Evolutionary conservation across 2,113 vertebrate genomes (phyloP).

Genomic region (Nanorana parkeri): DNA sequence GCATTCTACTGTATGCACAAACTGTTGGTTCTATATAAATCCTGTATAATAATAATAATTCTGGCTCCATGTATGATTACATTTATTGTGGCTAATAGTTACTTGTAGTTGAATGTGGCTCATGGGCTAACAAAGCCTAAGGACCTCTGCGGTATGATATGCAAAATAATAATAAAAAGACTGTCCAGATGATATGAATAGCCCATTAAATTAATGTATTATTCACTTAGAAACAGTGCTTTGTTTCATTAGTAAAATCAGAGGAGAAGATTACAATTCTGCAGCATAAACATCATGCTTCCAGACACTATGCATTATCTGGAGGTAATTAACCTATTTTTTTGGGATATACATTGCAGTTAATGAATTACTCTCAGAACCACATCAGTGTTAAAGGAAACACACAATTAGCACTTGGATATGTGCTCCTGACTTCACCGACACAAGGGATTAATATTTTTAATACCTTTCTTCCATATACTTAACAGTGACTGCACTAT

Average conservation of each 20-base stretch:
- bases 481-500: slow-evolving; percentile 19
- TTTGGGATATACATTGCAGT: background rate
- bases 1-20: too few species aligned
- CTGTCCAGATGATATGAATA: background rate
- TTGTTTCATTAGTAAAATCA: slow-evolving; percentile 3
- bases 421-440: background rate
- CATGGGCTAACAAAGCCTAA: too few species aligned
- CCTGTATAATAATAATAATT: too few species aligned
- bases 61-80: too few species aligned
- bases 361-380: slow-evolving; percentile 2
- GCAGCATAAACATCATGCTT: background rate
- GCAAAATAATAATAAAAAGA: too few species aligned
- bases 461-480: slow-evolving; percentile 13
- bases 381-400: background rate
- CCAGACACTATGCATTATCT: background rate
- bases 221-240: background rate
- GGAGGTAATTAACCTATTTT: slow-evolving; percentile 4
- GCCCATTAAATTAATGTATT: background rate
- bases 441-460: background rate
- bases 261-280: background rate
- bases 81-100: too few species aligned
- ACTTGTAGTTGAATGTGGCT: too few species aligned
- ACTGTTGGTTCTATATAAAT: too few species aligned
- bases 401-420: background rate
- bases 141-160: too few species aligned